phyloP scores from a whole-genome alignment of 2,797 vertebrate species.

The Falco novaeseelandiae region DNA sequence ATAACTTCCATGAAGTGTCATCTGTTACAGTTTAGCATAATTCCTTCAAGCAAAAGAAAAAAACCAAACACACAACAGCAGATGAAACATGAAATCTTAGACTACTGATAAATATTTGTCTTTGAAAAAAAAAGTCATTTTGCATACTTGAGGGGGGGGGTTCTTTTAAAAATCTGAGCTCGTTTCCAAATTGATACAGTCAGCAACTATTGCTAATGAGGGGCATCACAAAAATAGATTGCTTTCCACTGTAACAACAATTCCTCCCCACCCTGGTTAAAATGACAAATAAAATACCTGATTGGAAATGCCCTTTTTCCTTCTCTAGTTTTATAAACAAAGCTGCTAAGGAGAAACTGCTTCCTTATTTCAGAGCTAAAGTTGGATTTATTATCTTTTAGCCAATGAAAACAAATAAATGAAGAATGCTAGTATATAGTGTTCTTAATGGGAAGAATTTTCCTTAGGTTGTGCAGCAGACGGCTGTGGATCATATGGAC shows the following conservation, averaged over 20 bases:
- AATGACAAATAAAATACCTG: slow-evolving; percentile 50
- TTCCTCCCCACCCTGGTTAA: neutral
- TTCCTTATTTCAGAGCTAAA: slow-evolving; percentile 52
- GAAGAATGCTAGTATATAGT: slow-evolving; percentile 35
- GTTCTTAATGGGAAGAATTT: slow-evolving; percentile 22
- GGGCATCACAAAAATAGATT: neutral
- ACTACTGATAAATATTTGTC: neutral
- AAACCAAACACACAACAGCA: neutral
- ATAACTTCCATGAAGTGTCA: neutral
- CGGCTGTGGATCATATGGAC: neutral
- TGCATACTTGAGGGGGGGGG: neutral
- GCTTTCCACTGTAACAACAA: slow-evolving; percentile 7
- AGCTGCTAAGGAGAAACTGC: slow-evolving; percentile 36
- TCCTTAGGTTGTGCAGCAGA: slow-evolving; percentile 35
- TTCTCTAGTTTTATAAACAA: slow-evolving; percentile 53
- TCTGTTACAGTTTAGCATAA: neutral
- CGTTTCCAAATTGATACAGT: neutral
- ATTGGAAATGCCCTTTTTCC: slow-evolving; percentile 56
- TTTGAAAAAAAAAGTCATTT: neutral
- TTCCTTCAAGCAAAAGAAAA: neutral
- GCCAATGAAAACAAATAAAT: slow-evolving; percentile 72
- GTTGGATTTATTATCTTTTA: neutral
- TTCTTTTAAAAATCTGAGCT: neutral
- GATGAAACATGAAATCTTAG: neutral
- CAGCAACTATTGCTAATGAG: neutral